Base-by-base conservation (phyloP, 1,140 invertebrate species). In the Heliconius himera region DNA sequence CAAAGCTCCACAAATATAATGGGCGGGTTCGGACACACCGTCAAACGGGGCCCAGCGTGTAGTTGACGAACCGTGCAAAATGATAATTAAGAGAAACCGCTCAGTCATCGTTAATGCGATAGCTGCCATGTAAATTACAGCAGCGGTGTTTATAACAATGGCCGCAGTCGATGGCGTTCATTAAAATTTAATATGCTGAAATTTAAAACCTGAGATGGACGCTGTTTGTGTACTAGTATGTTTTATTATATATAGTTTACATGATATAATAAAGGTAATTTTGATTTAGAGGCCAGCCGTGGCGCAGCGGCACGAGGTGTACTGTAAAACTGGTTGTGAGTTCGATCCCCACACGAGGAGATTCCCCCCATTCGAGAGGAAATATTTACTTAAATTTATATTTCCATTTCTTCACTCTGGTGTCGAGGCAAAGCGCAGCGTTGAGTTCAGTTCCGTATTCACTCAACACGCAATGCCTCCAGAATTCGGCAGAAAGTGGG, bases 31-130 rank as follows among this genome's bases (percentile, higher is more conserved):
- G 72, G 78, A 82, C 81, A 79, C 81, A 80, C 74, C 80, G 81
- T 82, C 77, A 80, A 82, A 81, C 76, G 76, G 73, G 82, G 49
- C 73, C 85, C 83, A 85, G 82, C 85, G 85, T 86, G 87, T 90
- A 89, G 75, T 87, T 91, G 91, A 92, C 91, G 91, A 92, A 94
- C 91, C 93, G 88, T 92, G 89, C 89, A 91, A 93, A 94, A 93
- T 93, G 89, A 94, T 94, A 94, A 94, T 94, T 93, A 93, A 93
- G 88, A 92, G 90, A 93, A 92, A 90, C 91, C 90, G 91, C 90
- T 92, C 90, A 89, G 90, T 93, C 92, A 94, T 93, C 90, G 87
- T 92, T 92, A 92, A 93, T 91, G 87, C 89, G 90, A 91, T 93
- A 93, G 89, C 90, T 85, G 87, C 79, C 84, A 90, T 90, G 91